These are phyloP conservation scores for Hystrix cristata DNA, from an alignment of 2,113 vertebrate species.

Conservation along the genomic window DNA sequence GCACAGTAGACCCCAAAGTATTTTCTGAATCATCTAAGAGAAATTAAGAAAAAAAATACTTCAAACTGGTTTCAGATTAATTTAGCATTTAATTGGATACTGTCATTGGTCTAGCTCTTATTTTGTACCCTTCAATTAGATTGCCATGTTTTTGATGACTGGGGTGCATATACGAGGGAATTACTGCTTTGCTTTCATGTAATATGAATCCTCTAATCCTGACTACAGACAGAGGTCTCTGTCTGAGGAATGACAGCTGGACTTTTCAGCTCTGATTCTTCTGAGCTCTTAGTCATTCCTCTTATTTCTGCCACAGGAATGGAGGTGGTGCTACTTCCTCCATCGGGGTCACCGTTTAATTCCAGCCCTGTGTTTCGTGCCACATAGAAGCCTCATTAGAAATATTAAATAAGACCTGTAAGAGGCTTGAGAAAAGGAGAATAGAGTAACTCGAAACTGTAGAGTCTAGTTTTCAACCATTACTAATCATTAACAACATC, in stretches of 20 bases:
- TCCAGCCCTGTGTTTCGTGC: not conserved
- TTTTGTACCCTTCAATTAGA: slow-evolving; percentile 52
- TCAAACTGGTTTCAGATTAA: slow-evolving; percentile 68
- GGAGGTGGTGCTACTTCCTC: not conserved
- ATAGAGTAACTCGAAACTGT: slow-evolving; percentile 13
- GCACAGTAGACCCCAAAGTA: slow-evolving; percentile 63
- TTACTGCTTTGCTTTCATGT: not conserved
- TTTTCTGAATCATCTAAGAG: slow-evolving; percentile 74
- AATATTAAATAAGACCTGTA: slow-evolving; percentile 59
- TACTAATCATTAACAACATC: not conserved
- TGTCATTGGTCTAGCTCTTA: slow-evolving; percentile 69
- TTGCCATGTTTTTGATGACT: slow-evolving; percentile 53
- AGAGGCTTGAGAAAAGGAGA: slow-evolving; percentile 44
- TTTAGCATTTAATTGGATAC: slow-evolving; percentile 73
- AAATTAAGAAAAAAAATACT: slow-evolving; percentile 40
- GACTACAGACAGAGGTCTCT: not conserved
- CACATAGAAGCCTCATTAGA: slow-evolving; percentile 49
- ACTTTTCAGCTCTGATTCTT: not conserved
- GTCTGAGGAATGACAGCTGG: not conserved
- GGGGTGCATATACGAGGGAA: not conserved
- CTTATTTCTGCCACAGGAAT: not conserved
- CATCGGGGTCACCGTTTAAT: not conserved
- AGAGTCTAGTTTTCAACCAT: slow-evolving; percentile 6
- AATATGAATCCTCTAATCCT: not conserved
- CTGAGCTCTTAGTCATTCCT: not conserved